Evolutionary conservation across 2,797 vertebrate species (phyloP).

Genomic region (Geotrypetes seraphini): DNA sequence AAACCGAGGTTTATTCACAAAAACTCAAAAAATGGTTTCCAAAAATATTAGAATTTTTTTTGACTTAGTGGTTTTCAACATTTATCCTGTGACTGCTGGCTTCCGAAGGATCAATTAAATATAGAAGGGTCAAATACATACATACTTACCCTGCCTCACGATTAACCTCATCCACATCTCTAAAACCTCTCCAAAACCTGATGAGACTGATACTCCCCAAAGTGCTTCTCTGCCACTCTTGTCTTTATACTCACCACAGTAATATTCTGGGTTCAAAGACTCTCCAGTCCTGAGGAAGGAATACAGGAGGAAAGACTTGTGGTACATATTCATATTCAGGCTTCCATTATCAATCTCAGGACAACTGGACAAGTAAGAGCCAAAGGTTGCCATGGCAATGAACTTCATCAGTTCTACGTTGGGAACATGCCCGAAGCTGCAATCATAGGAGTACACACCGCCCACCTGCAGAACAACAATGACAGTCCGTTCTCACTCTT

Average conservation of each 20-base stretch:
- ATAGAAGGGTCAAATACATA: too few relatives aligned
- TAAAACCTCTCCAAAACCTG: too few relatives aligned
- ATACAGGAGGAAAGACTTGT: slow-evolving; percentile 88
- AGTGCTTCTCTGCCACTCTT: too few relatives aligned
- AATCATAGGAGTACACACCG: slow-evolving; percentile 89
- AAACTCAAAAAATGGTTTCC: too few relatives aligned
- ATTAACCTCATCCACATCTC: slow-evolving; percentile 1
- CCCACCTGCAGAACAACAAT: slow-evolving; percentile 70
- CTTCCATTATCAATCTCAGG: slow-evolving; percentile 65
- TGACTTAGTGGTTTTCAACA: too few relatives aligned
- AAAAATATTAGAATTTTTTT: too few relatives aligned
- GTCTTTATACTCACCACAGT: slow-evolving; percentile 87
- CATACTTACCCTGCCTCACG: neutral
- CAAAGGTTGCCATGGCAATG: slow-evolving; percentile 91
- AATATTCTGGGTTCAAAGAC: slow-evolving; percentile 86
- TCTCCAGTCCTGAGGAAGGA: slow-evolving; percentile 87
- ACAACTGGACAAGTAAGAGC: slow-evolving; percentile 84
- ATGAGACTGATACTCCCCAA: too few relatives aligned
- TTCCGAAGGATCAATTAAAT: too few relatives aligned
- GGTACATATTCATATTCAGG: slow-evolving; percentile 83
- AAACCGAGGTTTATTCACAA: too few relatives aligned
- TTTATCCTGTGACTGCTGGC: too few relatives aligned
- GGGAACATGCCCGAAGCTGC: slow-evolving; percentile 93
- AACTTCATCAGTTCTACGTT: slow-evolving; percentile 98
- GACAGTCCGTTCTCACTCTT: too few relatives aligned